Evolutionary conservation across 37 sponge, comb jelly and placozoan species (phyloP).

Genomic region (Tethya wilhelma): DNA sequence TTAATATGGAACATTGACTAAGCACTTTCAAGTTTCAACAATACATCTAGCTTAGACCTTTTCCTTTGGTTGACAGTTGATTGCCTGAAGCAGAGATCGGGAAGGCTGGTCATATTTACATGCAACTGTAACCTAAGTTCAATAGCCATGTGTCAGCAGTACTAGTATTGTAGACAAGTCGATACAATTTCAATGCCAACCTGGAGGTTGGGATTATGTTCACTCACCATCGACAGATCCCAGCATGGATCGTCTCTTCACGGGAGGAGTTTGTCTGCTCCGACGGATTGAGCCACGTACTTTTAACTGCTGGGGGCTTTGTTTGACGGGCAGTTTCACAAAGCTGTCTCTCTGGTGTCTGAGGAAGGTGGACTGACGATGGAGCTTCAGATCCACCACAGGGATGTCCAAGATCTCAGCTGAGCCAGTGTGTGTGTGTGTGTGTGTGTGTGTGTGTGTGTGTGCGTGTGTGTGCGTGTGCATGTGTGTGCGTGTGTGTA

Average conservation of each 20-base stretch:
- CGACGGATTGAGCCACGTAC: slow-evolving; percentile 40
- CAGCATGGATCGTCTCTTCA: no score
- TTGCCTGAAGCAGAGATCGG: no score
- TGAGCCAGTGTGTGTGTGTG: slow-evolving; percentile 3
- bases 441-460: background rate
- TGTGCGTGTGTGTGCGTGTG: background rate
- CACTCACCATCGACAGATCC: background rate
- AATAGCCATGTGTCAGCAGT: no score
- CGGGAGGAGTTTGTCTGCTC: slow-evolving; percentile 49
- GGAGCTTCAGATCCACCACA: slow-evolving; percentile 9
- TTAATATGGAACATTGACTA: no score
- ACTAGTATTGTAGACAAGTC: no score
- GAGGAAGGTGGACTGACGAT: slow-evolving; percentile 11
- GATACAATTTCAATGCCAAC: background rate
- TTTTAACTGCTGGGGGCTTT: background rate
- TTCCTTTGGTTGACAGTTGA: no score
- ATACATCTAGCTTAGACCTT: no score
- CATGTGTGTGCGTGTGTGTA: no score
- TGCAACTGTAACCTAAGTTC: no score
- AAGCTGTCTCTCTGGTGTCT: slow-evolving; percentile 15
- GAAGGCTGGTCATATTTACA: no score
- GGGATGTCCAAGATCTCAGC: slow-evolving; percentile 49
- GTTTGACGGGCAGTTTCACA: slow-evolving; percentile 17
- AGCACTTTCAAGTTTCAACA: no score
- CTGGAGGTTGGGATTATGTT: background rate